Evolutionary conservation across 2,888 invertebrate genomes (phyloP).

Genomic region (Ceramica pisi): DNA sequence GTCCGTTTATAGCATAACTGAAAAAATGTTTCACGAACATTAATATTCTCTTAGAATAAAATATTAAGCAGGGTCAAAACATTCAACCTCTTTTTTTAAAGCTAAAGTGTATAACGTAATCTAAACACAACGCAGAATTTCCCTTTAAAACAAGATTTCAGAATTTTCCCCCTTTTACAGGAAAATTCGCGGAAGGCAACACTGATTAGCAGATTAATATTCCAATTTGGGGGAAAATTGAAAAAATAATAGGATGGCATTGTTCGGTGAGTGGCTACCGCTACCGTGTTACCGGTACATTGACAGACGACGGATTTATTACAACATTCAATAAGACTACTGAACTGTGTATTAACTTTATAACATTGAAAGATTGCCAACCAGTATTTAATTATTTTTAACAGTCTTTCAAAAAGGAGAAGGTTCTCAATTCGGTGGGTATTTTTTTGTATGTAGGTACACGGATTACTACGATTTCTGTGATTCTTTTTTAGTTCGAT

Average conservation of each 20-base stretch:
- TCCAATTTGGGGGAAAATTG: conserved; percentile 25
- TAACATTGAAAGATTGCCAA: not conserved
- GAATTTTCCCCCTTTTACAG: conserved; percentile 5
- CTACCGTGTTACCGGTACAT: not conserved
- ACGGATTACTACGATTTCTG: too few relatives aligned
- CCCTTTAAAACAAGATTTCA: not conserved
- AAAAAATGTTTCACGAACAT: not conserved
- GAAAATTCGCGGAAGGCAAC: conserved; percentile 23
- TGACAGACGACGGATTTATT: conserved; percentile 2
- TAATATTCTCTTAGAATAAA: conserved; percentile 26
- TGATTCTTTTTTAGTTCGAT: too few relatives aligned
- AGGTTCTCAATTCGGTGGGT: too few relatives aligned
- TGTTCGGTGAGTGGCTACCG: not conserved
- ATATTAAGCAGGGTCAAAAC: not conserved
- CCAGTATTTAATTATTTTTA: not conserved
- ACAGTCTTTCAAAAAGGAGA: too few relatives aligned
- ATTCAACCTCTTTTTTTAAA: conserved; percentile 12
- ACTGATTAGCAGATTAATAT: conserved; percentile 50
- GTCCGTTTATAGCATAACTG: not conserved
- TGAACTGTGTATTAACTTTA: not conserved
- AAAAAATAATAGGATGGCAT: conserved; percentile 24
- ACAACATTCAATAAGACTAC: not conserved
- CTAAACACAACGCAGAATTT: conserved; percentile 4
- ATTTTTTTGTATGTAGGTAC: too few relatives aligned
- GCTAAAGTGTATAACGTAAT: conserved; percentile 8